Percentiles rank a stretch among this genome's conserved stretches.
phyloP scores from a whole-genome alignment of 2,113 vertebrate genomes.

The Corythoichthys haematopterus region DNA sequence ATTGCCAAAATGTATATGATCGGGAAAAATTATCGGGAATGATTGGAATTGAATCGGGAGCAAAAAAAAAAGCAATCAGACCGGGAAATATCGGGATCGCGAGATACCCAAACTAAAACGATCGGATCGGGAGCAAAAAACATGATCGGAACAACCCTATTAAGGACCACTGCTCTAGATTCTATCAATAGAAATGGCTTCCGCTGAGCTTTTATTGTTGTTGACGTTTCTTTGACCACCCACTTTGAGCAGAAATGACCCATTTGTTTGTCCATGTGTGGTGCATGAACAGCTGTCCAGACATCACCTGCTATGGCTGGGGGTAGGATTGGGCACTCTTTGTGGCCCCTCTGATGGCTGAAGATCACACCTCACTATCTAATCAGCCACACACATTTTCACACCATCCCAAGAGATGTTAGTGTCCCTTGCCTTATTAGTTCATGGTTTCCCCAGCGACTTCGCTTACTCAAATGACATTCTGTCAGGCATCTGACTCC shows the following conservation, averaged over 20 bases:
- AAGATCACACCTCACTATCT: conserved; percentile 4
- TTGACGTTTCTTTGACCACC: conserved; percentile 15
- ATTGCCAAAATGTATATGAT: too few species aligned
- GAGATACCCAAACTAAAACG: too few species aligned
- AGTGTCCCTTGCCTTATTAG: conserved; percentile 16
- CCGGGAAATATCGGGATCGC: too few species aligned
- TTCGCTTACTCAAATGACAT: conserved; percentile 20
- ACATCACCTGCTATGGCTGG: conserved; percentile 37
- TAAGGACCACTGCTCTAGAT: background rate
- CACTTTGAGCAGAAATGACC: conserved; percentile 14
- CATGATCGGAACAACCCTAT: too few species aligned
- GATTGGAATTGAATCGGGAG: too few species aligned
- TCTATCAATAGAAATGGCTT: background rate
- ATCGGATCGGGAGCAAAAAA: too few species aligned
- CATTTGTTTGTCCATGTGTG: conserved; percentile 20
- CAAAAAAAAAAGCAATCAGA: too few species aligned
- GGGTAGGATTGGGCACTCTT: conserved; percentile 11
- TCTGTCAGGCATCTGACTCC: conserved; percentile 15
- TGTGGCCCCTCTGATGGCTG: conserved; percentile 7
- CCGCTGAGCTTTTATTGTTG: background rate
- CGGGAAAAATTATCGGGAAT: too few species aligned
- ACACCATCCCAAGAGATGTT: conserved; percentile 30
- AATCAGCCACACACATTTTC: conserved; percentile 9
- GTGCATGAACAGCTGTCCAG: conserved; percentile 35
- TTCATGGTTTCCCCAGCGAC: conserved; percentile 6